Conservation (phyloP, 2,888 invertebrate genomes). For the Physocephala rufipes region DNA sequence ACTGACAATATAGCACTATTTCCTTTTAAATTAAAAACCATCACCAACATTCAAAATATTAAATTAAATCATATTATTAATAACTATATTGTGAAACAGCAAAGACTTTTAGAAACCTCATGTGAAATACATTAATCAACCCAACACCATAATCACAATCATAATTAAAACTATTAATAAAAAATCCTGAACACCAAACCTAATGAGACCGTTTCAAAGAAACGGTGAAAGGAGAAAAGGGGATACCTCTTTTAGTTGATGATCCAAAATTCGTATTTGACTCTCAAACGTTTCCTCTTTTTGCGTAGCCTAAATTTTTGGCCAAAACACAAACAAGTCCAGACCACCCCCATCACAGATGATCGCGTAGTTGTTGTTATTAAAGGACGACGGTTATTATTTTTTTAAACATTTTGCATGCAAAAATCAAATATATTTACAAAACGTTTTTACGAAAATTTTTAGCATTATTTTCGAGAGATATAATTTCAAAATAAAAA, state of each 20-base stretch:
- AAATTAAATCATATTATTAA: too few relatives aligned
- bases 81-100: too few relatives aligned
- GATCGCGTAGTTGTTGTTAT: slow-evolving; percentile 40
- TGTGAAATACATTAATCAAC: too few relatives aligned
- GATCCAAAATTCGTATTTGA: slow-evolving; percentile 89
- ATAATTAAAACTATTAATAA: too few relatives aligned
- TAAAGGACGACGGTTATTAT: slow-evolving; percentile 34
- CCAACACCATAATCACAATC: too few relatives aligned
- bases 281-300: slow-evolving; percentile 93
- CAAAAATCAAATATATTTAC: slow-evolving; percentile 19
- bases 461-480: neutral
- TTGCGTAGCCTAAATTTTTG: slow-evolving; percentile 81
- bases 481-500: slow-evolving; percentile 23
- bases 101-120: too few relatives aligned
- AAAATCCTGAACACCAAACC: too few relatives aligned
- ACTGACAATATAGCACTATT: too few relatives aligned
- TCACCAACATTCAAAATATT: too few relatives aligned
- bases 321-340: slow-evolving; percentile 17
- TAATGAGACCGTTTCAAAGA: too few relatives aligned
- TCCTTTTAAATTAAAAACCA: too few relatives aligned
- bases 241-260: slow-evolving; percentile 96
- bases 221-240: slow-evolving; percentile 54
- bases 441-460: slow-evolving; percentile 15
- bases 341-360: neutral
- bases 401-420: slow-evolving; percentile 14